Conservation (phyloP, 2,888 invertebrate species). For the Chrysomela aeneicollis region DNA sequence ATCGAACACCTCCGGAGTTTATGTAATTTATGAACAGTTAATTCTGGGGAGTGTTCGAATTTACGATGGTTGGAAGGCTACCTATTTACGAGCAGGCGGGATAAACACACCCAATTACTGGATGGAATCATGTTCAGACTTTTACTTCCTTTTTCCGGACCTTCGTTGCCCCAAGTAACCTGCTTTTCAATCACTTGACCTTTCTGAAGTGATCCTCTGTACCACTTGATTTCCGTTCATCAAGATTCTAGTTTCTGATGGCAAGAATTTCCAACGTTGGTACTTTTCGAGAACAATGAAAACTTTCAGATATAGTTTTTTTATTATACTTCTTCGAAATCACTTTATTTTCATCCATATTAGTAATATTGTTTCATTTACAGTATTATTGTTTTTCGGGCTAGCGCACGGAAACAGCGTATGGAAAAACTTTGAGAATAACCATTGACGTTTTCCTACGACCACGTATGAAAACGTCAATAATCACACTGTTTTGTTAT, state of each 20-base stretch:
- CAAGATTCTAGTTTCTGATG: neutral
- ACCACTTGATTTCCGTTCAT: neutral
- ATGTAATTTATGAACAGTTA: slow-evolving; percentile 60
- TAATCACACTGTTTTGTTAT: no score
- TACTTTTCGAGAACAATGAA: no score
- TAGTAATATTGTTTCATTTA: no score
- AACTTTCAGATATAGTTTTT: no score
- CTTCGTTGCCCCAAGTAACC: neutral
- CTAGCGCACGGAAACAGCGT: no score
- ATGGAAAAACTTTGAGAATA: no score
- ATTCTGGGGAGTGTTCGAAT: slow-evolving; percentile 61
- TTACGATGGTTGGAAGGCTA: slow-evolving; percentile 53
- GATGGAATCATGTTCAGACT: slow-evolving; percentile 34
- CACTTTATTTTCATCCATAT: no score
- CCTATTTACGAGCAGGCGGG: slow-evolving; percentile 50
- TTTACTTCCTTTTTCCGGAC: slow-evolving; percentile 23
- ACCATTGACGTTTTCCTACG: no score
- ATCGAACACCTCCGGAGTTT: slow-evolving; percentile 33
- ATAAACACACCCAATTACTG: slow-evolving; percentile 44
- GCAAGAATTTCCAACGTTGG: no score
- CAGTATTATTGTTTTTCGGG: no score
- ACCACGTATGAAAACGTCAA: no score
- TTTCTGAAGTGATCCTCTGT: neutral
- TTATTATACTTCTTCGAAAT: no score
- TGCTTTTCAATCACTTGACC: neutral